Conservation (phyloP, 1,140 invertebrate genomes). For the Micrasema minimum region DNA sequence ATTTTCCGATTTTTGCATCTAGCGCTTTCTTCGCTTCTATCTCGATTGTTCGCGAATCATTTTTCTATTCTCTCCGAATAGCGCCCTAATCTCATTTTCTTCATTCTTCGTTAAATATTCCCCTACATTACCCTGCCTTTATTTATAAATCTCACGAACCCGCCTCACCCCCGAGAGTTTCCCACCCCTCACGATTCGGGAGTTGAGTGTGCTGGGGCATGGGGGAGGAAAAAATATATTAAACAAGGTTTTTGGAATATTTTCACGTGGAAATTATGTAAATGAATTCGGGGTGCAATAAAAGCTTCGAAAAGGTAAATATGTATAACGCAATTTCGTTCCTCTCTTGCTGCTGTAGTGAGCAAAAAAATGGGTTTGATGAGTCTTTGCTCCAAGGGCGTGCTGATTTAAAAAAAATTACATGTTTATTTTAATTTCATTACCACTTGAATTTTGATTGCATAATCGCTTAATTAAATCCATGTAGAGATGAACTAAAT, state of each 20-base stretch:
- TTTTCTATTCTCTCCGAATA: conserved; percentile 16
- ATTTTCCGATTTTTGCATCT: too few species aligned
- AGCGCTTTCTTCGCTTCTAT: conserved; percentile 1
- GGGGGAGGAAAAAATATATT: conserved; percentile 44
- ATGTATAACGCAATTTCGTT: conserved; percentile 50
- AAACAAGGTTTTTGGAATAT: conserved; percentile 49
- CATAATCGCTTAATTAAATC: too few species aligned
- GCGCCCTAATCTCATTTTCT: conserved; percentile 28
- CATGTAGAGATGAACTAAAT: too few species aligned
- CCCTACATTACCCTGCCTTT: conserved; percentile 26
- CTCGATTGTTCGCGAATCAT: conserved; percentile 16
- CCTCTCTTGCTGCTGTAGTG: conserved; percentile 7
- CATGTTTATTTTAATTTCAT: too few species aligned
- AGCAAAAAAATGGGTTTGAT: too few species aligned
- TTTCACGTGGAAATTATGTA: conserved; percentile 51
- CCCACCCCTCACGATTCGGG: conserved; percentile 2
- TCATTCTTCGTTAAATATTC: conserved; percentile 40
- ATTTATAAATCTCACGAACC: conserved; percentile 41
- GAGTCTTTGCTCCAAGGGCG: background rate
- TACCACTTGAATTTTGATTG: too few species aligned
- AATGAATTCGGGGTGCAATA: conserved; percentile 50
- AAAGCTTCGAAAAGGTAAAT: conserved; percentile 46
- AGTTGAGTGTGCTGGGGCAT: conserved; percentile 2
- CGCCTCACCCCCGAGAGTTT: conserved; percentile 7
- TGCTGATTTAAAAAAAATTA: too few species aligned